Base-by-base conservation (phyloP, 64 coral and sea anemone species). In the Stylophora pistillata region DNA sequence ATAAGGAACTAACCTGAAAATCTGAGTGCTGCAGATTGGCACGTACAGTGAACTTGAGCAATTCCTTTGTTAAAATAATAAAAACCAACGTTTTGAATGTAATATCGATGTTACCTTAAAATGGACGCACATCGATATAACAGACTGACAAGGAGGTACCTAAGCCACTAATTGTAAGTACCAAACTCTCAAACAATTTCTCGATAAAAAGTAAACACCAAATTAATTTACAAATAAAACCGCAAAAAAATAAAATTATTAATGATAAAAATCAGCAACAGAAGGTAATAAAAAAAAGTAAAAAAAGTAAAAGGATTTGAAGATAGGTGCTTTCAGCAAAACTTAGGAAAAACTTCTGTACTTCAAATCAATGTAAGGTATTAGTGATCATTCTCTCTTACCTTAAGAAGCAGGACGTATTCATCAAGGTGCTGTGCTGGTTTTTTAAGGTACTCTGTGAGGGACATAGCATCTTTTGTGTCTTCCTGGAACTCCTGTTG, bases 401-500 rank as follows among this genome's bases (percentile, higher is more conserved):
- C 97, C 93, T 94, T 76, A 23, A 99, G 41, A 64, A 84, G 74
- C 62, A 58, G 78, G 17, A 91, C 77, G 83, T 99, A 99, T 68
- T 93, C 90, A 76, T 76, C 41, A 18, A 99, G 72, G 58, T 87
- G 95, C 77, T 95, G 91, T 71, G 91, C 62, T 21, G 97, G 97
- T 32, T 99, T 93, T 23, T 85, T 72, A 26, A 99, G 80, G 71
- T 99, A 99, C 34, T 95, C 97, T 29, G 58, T 73, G 33, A 99
- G 65, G 23, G 77, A 90, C 6, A 58, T 31, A 15, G 79, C 74
- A 57, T 99, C 91, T 41, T 95, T 87, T 10, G 90, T 99, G 97
- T 99, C 97, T 81, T 99, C 97, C 64, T 99, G 81, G 76, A 99
- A 99, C 73, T 99, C 97, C 97, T 98, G 56, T 56, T 64, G 26